Base-by-base conservation (phyloP, 1,140 invertebrate genomes). In the Rhopalosiphum padi region DNA sequence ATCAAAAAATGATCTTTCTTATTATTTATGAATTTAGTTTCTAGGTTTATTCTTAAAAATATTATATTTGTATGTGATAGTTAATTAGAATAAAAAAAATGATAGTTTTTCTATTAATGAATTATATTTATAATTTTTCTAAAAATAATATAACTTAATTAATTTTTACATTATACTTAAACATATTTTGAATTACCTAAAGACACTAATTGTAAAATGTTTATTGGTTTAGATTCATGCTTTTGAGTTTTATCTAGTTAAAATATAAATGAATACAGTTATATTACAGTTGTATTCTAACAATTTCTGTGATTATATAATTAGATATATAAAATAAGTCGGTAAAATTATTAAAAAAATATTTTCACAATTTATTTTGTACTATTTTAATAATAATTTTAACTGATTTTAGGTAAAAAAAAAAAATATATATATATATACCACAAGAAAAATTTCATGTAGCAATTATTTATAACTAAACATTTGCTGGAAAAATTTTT, bases 401-500 rank as follows among this genome's bases (percentile, higher is more conserved):
- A 55, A 55, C 22, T 41, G 25, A 43, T 90, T 77, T 90, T n/a
- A 43, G 4, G 8, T 90, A 22, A 15, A 83, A 41, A 35, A 37
- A 83, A 83, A 41, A 11, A 11, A 46, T 46, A 46, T 46, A 46
- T 46, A 46, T 18, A 77, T n/a, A n/a, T n/a, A 9, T 77, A 77
- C 60, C 60, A 77, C 18, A n/a, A n/a, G 25, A 60, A 21, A 68
- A 68, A 25, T 68, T 68, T 68, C 22, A 43, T 41, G 41, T 8
- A 41, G 1, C 35, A 60, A 25, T 55, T 48, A 82, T 35, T 35
- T 91, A 46, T 30, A 91, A 91, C 46, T 93, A 93, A 43, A 93
- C 91, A 22, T 93, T 25, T 55, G 41, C 77, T 48, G 91, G 91
- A 51, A 85, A n/a, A 23, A n/a, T 46, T 48, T 85, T 82, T 53